phyloP scores from a whole-genome alignment of 37 sponge, comb jelly and placozoan species.

The Amphimedon queenslandica region DNA sequence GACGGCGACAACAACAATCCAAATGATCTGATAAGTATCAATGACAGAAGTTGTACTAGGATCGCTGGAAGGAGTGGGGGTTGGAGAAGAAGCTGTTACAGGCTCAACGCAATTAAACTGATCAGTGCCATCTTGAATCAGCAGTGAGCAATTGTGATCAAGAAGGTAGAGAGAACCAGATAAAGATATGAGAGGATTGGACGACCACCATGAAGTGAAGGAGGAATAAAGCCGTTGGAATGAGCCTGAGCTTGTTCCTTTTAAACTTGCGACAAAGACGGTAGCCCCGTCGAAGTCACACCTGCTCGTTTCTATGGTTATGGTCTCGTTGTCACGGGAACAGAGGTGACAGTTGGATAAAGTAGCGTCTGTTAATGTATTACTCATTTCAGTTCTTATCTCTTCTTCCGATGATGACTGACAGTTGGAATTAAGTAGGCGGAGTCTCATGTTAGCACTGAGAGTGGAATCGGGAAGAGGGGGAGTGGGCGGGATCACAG shows the following conservation, averaged over 20 bases:
- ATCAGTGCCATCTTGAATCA: not conserved
- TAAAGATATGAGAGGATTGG: not conserved
- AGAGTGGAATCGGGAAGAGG: not conserved
- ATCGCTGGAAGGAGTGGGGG: not conserved
- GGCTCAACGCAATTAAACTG: not conserved
- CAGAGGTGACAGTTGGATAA: not conserved
- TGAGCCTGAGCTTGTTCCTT: not conserved
- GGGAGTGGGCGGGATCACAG: not conserved
- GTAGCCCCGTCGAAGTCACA: not conserved
- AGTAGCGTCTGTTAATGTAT: too few species aligned
- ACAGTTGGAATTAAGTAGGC: too few species aligned
- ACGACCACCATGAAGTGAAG: not conserved
- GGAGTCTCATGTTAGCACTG: too few species aligned
- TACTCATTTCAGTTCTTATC: too few species aligned
- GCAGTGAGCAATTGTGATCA: not conserved
- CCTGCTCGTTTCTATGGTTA: not conserved
- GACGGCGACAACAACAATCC: not conserved
- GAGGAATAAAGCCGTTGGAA: not conserved
- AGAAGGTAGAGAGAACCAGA: not conserved
- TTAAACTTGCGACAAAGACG: not conserved
- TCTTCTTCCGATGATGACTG: too few species aligned
- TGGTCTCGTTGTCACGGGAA: not conserved
- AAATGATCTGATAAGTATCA: not conserved
- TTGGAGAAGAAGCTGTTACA: not conserved
- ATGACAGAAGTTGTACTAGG: not conserved